Evolutionary conservation across 30 jellyfish, hydroid and myxozoan genomes (phyloP), one percentile per base, ranked within the genome.

Genomic region (Aurelia sp.): DNA sequence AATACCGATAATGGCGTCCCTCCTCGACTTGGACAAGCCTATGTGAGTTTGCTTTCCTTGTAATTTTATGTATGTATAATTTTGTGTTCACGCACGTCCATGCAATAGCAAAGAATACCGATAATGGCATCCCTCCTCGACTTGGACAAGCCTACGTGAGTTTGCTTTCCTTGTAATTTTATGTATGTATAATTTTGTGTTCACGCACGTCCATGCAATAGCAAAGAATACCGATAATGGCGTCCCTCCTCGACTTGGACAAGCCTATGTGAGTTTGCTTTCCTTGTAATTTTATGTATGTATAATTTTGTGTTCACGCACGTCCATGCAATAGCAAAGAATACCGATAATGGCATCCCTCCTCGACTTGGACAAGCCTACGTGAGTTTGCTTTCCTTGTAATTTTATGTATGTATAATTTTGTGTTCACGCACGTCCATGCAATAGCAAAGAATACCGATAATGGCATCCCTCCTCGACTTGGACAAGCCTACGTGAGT

Each of bases 1-100:
- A n/a, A n/a, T n/a, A n/a, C n/a, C n/a, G 98, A 93, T 66, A 85
- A 79, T 78, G 98, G 91, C 27, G 16, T 63, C n/a, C 96, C 97
- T 13, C 96, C 96, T 66, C 68, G 96, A 27, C 91, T 87, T 60
- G 96, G 96, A 19, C 96, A 87, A 76, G 96, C 96, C 0, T 78
- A 63, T 47, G 96, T 87, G 44, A 87, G 90, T 35, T 17, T 8
- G 16, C 27, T 38, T 47, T 19, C 80, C 40, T 8, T 20, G 15
- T 27, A 20, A 11, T 3, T 20, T 68, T 68, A 22, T 19, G 27
- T 68, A 1, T 16, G 50, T 38, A 27, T 27, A 27, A 27, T 27
- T 0, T 27, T 27, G 33, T 27, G 33, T 27, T 7, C 50, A 38
- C 50, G 50, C 50, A 4, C 9, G 9, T 38, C 50, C 3, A n/a